Conservation (phyloP, 2,888 invertebrate species). For the Aproaerema taeniolella region DNA sequence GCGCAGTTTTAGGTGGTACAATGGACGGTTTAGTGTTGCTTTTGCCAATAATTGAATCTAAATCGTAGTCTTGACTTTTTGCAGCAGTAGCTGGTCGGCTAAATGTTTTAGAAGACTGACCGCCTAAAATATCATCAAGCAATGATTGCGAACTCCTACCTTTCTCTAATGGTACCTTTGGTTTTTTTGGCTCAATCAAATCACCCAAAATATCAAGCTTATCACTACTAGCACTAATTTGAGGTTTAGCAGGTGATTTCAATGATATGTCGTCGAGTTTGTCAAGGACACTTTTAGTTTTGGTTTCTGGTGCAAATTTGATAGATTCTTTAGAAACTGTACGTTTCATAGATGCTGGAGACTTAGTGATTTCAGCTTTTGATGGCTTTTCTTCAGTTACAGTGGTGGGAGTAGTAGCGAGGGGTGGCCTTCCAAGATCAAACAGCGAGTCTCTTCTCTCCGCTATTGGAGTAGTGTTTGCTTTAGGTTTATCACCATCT, state of each 20-base stretch:
- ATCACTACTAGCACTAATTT: conserved; percentile 39
- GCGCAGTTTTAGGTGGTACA: no score
- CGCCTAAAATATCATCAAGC: conserved; percentile 75
- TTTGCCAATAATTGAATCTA: conserved; percentile 52
- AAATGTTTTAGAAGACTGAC: conserved; percentile 45
- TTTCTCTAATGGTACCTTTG: conserved; percentile 40
- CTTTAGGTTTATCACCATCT: conserved; percentile 32
- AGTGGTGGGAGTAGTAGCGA: no score
- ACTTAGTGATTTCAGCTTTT: conserved; percentile 25
- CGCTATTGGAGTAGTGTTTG: conserved; percentile 24
- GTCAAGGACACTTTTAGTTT: conserved; percentile 16
- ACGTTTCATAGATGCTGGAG: conserved; percentile 40
- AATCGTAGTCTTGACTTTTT: conserved; percentile 54
- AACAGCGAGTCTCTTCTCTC: conserved; percentile 36
- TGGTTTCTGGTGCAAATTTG: conserved; percentile 31
- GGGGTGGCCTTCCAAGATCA: conserved; percentile 36
- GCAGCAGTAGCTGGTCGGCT: conserved; percentile 34
- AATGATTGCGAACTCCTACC: conserved; percentile 65
- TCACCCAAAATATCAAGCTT: conserved; percentile 51
- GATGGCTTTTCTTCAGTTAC: conserved; percentile 29
- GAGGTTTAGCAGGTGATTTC: conserved; percentile 50
- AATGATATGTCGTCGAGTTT: conserved; percentile 22
- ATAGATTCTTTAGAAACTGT: conserved; percentile 48
- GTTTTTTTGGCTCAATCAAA: conserved; percentile 35
- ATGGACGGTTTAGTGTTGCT: conserved; percentile 37